Conservation (phyloP, 2,797 vertebrate genomes). For the Sphaeramia orbicularis region DNA sequence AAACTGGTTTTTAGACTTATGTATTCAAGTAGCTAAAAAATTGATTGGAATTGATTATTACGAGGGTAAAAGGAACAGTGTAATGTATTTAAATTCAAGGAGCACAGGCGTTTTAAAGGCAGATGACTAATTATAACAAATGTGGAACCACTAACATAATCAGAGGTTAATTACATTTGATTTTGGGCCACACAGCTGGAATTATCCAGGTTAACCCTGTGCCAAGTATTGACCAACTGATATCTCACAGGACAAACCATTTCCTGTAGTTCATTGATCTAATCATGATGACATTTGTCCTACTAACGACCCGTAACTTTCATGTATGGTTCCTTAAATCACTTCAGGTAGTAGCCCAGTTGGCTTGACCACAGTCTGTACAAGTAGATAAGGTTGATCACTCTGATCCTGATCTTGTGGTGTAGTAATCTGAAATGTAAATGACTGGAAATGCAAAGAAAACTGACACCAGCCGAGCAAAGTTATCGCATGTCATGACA, state of each 20-base stretch:
- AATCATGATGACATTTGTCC: constrained; percentile 25
- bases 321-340: constrained; percentile 4
- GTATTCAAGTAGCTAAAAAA: no score
- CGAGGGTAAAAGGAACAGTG: not conserved
- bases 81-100: not conserved
- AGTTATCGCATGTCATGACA: no score
- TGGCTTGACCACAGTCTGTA: not conserved
- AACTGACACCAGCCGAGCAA: no score
- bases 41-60: not conserved
- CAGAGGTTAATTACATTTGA: constrained; percentile 10
- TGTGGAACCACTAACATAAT: not conserved
- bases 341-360: not conserved
- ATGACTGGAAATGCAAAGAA: not conserved
- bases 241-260: constrained; percentile 8
- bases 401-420: not conserved
- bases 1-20: no score
- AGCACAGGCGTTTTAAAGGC: not conserved
- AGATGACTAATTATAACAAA: not conserved
- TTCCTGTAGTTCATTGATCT: constrained; percentile 26
- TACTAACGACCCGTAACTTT: constrained; percentile 25
- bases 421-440: not conserved
- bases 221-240: constrained; percentile 31
- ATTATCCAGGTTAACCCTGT: constrained; percentile 2
- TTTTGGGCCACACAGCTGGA: constrained; percentile 1
- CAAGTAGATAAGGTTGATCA: constrained; percentile 2